Evolutionary conservation across 2,888 invertebrate genomes (phyloP), one percentile per base, ranked within the genome.

Genomic region (Hirtodrosophila histrioides): DNA sequence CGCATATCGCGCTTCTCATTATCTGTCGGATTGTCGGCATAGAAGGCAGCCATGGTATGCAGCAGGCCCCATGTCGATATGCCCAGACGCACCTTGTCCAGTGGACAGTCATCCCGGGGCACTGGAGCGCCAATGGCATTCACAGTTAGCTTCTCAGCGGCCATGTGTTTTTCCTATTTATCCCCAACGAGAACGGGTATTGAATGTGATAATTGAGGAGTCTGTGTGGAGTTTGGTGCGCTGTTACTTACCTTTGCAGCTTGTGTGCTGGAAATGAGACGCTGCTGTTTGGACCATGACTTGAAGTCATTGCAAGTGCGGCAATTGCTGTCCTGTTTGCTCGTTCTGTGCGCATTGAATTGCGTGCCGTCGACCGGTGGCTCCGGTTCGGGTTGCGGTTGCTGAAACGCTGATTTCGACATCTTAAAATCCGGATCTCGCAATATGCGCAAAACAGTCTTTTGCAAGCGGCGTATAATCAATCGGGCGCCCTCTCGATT

Each of bases 11-110:
- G 92, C 50, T 95, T 94, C 80, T 98, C 94, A 41, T 93, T 91
- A 5, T 92, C 91, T 0, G 94, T 94, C 0, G 99, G 99, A 77
- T 94, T 94, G 4, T 96, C 95, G 0, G 99, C 98, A 92, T 95
- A 99, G 90, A 97, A 97, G 0, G 98, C 97, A 3, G 98, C 98
- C 95, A 99, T 98, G 0, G 99, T 97, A 90, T 99, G 99, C 3
- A 99, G 93, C 78, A 99, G 94, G 5, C 96, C 95, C 99, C 99
- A 99, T 3, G 99, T 96, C 50, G 94, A 94, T 4, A 94, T 93
- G 24, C 97, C 97, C 41, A 97, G 91, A 69, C 95, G 94, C 67
- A 95, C 94, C 88, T 94, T 96, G 87, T 96, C 96, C 58, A 96
- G 88, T 0, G 97, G 97, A 89, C 97, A 97, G 79, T 96, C 94